A percentile compares a stretch with the other conserved stretches of the same genome.
Evolutionary conservation across 2,113 vertebrate genomes (phyloP).

Genomic region (Maylandia zebra): DNA sequence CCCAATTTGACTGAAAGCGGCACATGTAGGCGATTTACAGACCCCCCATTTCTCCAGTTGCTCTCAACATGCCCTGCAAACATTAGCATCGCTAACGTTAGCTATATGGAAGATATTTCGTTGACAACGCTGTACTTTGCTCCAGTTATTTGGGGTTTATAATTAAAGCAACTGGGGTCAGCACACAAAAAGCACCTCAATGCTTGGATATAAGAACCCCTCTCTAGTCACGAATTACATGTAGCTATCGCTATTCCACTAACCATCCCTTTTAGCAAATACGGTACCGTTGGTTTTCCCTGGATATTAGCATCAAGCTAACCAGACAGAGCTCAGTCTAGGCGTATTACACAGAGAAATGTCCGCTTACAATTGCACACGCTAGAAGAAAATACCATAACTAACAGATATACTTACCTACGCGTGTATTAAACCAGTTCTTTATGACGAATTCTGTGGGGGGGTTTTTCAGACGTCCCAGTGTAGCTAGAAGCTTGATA

Average conservation of each 20-base stretch:
- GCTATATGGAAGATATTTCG: neutral
- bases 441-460: neutral
- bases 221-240: neutral
- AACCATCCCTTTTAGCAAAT: neutral
- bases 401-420: constrained; percentile 20
- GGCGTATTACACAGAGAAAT: neutral
- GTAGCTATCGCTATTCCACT: neutral
- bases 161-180: neutral
- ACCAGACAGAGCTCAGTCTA: constrained; percentile 9
- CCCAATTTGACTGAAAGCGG: neutral
- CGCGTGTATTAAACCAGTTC: neutral
- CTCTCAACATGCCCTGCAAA: neutral
- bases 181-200: neutral
- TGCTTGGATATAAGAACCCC: neutral
- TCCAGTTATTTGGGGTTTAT: accelerated
- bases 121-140: neutral
- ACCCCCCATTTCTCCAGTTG: neutral
- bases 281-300: constrained; percentile 13
- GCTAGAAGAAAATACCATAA: neutral
- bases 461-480: neutral
- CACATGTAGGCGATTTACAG: neutral
- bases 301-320: constrained; percentile 47
- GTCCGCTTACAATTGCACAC: neutral
- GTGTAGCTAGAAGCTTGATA: constrained; percentile 29
- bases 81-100: constrained; percentile 20